These are phyloP conservation scores for Ceratoteleas bidentatus DNA, from an alignment of 1,140 invertebrate genomes.

Conservation along the genomic window DNA sequence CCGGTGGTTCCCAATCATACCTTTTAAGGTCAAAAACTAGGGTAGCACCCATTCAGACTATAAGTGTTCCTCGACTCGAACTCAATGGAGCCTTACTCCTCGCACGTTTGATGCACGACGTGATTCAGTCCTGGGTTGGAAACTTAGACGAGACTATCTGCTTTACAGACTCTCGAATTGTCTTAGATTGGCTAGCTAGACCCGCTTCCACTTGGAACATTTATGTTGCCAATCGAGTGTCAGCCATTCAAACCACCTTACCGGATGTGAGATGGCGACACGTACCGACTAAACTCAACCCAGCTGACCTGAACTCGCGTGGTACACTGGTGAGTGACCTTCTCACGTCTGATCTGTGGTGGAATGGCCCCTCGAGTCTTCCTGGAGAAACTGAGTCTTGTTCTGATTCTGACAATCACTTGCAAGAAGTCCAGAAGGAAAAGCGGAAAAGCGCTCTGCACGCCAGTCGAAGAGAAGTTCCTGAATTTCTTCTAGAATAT, in stretches of 20 bases:
- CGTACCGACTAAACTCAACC: neutral
- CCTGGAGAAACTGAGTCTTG: neutral
- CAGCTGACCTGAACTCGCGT: neutral
- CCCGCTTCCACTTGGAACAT: neutral
- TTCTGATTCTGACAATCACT: neutral
- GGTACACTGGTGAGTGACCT: neutral
- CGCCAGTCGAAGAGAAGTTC: neutral
- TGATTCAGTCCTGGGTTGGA: neutral
- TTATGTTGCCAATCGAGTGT: constrained; percentile 12
- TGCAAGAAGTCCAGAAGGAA: neutral
- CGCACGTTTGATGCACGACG: neutral
- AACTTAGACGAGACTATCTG: neutral
- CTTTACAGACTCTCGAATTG: constrained; percentile 11
- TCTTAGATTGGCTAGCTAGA: constrained; percentile 4
- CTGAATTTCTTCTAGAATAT: neutral
- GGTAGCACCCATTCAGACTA: constrained; percentile 10
- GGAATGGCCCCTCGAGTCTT: neutral
- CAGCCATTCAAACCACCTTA: neutral
- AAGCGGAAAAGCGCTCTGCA: neutral
- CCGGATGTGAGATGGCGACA: neutral
- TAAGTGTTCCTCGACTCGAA: constrained; percentile 11
- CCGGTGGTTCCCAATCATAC: neutral
- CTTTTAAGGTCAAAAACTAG: constrained; percentile 3
- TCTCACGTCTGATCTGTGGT: neutral
- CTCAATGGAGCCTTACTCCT: constrained; percentile 43